Conservation (phyloP, 2,888 invertebrate genomes). For the Nephrotoma appendiculata region DNA sequence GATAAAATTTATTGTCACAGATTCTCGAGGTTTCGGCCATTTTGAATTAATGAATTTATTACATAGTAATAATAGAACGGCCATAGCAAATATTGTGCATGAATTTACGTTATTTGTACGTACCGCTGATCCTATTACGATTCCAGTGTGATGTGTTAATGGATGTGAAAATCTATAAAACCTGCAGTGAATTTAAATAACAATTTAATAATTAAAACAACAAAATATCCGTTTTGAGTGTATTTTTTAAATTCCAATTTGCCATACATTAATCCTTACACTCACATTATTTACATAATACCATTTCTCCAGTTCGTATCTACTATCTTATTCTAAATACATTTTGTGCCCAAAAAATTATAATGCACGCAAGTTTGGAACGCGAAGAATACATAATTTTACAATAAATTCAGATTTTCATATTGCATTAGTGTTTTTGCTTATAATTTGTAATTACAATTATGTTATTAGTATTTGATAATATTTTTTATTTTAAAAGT, state of each 20-base stretch:
- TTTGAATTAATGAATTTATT: too few species aligned
- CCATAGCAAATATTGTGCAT: too few species aligned
- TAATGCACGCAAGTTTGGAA: neutral
- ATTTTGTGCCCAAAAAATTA: neutral
- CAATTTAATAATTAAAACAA: too few species aligned
- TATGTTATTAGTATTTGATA: neutral
- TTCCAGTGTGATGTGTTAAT: neutral
- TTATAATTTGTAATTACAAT: neutral
- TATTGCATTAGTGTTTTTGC: neutral
- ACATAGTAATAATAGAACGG: too few species aligned
- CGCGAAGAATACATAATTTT: neutral
- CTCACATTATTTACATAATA: too few species aligned
- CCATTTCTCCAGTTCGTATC: neutral
- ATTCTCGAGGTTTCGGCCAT: too few species aligned
- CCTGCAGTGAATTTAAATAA: too few species aligned
- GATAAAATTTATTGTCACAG: too few species aligned
- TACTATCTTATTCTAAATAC: neutral
- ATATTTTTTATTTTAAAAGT: neutral
- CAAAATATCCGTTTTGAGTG: neutral
- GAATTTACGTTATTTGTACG: too few species aligned
- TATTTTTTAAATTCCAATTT: neutral
- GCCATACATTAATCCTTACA: neutral
- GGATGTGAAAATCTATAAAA: neutral
- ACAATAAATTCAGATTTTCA: neutral
- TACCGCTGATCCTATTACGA: neutral